phyloP scores from a whole-genome alignment of 1,140 invertebrate species.

The Listronotus oregonensis region DNA sequence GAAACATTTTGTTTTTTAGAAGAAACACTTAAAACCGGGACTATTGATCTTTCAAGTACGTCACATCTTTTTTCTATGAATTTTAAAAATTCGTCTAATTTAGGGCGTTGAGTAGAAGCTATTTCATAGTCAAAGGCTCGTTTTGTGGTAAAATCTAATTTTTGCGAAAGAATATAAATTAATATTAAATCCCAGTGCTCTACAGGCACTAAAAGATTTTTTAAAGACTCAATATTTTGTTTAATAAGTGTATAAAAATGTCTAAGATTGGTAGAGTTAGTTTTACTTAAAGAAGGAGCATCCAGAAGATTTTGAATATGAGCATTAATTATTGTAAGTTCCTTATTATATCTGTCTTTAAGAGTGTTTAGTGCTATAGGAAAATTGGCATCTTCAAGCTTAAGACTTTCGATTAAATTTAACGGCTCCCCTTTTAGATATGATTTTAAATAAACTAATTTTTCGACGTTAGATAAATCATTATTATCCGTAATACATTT shows the following conservation, averaged over 20 bases:
- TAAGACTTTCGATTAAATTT: not conserved
- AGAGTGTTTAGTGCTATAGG: slow-evolving; percentile 1
- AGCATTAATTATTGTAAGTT: not conserved
- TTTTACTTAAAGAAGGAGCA: not conserved
- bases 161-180: not conserved
- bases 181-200: not conserved
- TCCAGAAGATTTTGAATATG: not conserved
- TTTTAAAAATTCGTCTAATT: no score
- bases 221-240: slow-evolving; percentile 3
- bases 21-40: no score
- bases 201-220: slow-evolving; percentile 3
- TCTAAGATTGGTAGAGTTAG: not conserved
- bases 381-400: not conserved
- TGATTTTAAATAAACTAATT: slow-evolving; percentile 6
- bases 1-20: no score
- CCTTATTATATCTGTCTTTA: slow-evolving; percentile 4
- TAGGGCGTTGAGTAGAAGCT: no score
- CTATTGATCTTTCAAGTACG: no score
- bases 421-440: slow-evolving; percentile 3
- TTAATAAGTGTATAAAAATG: not conserved
- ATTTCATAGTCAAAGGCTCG: not conserved
- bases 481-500: no score
- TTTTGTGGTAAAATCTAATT: not conserved
- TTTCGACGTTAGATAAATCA: not conserved
- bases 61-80: no score